Evolutionary conservation across 2,113 vertebrate genomes (phyloP), one percentile per base, ranked within the genome.

Genomic region (Chelonoidis abingdonii): DNA sequence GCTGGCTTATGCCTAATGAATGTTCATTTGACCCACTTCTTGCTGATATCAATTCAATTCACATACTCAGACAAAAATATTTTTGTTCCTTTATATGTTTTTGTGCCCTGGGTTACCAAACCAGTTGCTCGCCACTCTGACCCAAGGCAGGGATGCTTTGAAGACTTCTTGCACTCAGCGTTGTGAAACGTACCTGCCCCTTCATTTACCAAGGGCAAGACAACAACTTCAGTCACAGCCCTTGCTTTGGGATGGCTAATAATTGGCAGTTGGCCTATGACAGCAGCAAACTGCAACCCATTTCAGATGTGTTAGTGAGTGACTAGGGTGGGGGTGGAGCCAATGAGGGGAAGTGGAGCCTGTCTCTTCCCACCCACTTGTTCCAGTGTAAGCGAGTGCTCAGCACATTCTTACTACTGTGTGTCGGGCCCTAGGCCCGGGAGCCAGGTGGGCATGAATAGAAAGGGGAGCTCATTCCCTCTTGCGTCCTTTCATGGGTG

Each of bases 21-120:
- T 91, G 76, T 83, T 65, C 85, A 85, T 89, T 87, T 80, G 75
- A 52, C 91, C 24, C 19, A 0, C 35, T 91, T 79, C 86, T 82
- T 82, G 57, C 52, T 57, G 10, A 29, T 79, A 49, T 49, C 13
- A 49, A 29, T 49, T 49, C 44, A 44, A 10, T 49, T 47, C 24
- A 29, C 16, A 47, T 79, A 41, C 76, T 38, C 65, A 38, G n/a
- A n/a, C 44, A 13, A 53, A 41, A 49, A 89, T 35, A 22, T 81
- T 84, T 59, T 27, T 19, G 86, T 87, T 52, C 16, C 54, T 79
- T 22, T 4, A 85, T 65, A 6, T 76, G 27, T 80, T 47, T 89
- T 95, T 69, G 31, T 10, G 53, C n/a, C 29, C 69, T 14, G 6
- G 1, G 16, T 81, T 17, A 53, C 41, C 8, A 4, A 57, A 50